These are phyloP conservation scores for Sander lucioperca DNA, from an alignment of 2,113 vertebrate species.

Conservation along the genomic window DNA sequence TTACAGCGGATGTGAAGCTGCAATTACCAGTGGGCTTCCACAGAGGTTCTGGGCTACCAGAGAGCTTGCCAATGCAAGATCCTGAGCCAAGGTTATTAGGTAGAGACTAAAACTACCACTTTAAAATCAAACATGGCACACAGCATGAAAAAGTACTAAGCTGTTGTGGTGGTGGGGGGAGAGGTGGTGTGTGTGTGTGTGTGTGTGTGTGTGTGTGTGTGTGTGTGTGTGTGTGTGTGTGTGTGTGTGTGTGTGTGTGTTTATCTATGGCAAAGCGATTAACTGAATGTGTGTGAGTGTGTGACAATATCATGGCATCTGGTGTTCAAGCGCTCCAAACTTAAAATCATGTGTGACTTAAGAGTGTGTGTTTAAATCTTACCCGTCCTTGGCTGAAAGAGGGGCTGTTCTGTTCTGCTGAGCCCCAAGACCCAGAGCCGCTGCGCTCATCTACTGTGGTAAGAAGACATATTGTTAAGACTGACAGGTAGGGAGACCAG, in stretches of 20 bases:
- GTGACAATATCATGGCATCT: slow-evolving; percentile 59
- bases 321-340: slow-evolving; percentile 58
- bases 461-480: slow-evolving; percentile 66
- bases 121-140: slow-evolving; percentile 74
- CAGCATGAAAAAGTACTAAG: slow-evolving; percentile 54
- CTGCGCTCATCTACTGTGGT: slow-evolving; percentile 92
- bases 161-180: slow-evolving; percentile 43
- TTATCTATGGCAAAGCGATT: slow-evolving; percentile 47
- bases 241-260: slow-evolving; percentile 35
- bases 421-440: slow-evolving; percentile 92
- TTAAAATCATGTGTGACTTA: slow-evolving; percentile 42
- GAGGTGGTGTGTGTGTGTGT: slow-evolving; percentile 23
- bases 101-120: slow-evolving; percentile 76
- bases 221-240: slow-evolving; percentile 35
- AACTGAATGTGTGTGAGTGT: slow-evolving; percentile 39
- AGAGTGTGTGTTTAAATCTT: slow-evolving; percentile 70
- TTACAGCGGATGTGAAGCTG: slow-evolving; percentile 79
- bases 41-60: slow-evolving; percentile 74
- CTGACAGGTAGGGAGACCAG: slow-evolving; percentile 21
- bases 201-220: slow-evolving; percentile 35
- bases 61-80: slow-evolving; percentile 74
- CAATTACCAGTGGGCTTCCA: slow-evolving; percentile 80
- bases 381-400: slow-evolving; percentile 95
- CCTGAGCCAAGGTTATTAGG: slow-evolving; percentile 80
- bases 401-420: slow-evolving; percentile 93